A percentile compares a stretch with the other conserved stretches of the same genome.
Conservation (phyloP, 92 coral and sea anemone species). For the Galaxea fascicularis region DNA sequence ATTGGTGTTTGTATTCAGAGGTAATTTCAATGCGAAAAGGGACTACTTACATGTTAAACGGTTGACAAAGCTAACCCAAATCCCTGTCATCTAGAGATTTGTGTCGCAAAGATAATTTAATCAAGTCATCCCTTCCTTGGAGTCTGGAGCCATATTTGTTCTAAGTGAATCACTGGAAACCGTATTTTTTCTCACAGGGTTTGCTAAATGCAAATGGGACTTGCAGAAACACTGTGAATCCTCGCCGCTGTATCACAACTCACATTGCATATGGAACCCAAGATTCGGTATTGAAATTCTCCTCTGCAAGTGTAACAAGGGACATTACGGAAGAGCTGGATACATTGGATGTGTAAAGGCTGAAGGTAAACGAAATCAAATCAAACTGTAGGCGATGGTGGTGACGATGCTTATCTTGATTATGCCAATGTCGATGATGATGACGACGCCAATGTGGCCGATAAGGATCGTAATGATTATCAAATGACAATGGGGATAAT, state of each 20-base stretch:
- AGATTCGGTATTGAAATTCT: not conserved
- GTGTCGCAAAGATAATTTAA: no score
- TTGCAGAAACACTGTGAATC: not conserved
- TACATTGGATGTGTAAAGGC: slow-evolving; percentile 22
- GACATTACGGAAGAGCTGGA: slow-evolving; percentile 20
- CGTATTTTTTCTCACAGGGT: not conserved
- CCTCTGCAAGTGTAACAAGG: slow-evolving; percentile 18
- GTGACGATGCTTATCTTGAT: not conserved
- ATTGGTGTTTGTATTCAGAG: no score
- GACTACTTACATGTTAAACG: no score
- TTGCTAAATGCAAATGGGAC: not conserved
- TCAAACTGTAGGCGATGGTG: not conserved
- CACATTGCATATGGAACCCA: not conserved
- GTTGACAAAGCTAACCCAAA: no score
- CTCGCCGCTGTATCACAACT: not conserved
- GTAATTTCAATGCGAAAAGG: no score
- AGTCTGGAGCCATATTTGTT: no score
- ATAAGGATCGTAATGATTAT: no score
- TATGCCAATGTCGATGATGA: not conserved
- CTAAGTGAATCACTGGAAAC: no score
- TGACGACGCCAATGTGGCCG: no score
- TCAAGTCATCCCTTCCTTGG: no score
- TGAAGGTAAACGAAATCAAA: not conserved
- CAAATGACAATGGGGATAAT: not conserved
- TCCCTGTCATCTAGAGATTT: no score